Evolutionary conservation across 2,888 invertebrate genomes (phyloP).

Genomic region (Drosophila meridiana): DNA sequence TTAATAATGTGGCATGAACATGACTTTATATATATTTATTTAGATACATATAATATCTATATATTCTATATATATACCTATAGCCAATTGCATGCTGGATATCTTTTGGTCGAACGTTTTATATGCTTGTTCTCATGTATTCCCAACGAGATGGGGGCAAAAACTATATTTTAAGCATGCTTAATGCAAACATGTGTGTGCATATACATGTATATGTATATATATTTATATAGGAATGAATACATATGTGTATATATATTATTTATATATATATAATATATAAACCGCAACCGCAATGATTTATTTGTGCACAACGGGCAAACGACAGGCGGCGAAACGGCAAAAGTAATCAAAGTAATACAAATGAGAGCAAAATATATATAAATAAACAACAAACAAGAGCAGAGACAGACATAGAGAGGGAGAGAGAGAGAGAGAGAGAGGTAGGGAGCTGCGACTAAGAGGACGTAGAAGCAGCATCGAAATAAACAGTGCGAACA

Average conservation of each 20-base stretch:
- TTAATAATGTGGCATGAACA: background rate
- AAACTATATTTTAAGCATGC: slow-evolving; percentile 18
- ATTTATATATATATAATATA: slow-evolving; percentile 8
- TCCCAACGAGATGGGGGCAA: slow-evolving; percentile 35
- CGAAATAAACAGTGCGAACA: slow-evolving; percentile 13
- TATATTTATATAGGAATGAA: slow-evolving; percentile 2
- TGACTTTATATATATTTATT: background rate
- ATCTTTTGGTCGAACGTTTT: slow-evolving; percentile 11
- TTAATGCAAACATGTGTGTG: background rate
- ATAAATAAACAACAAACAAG: slow-evolving; percentile 67
- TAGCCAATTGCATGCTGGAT: slow-evolving; percentile 6
- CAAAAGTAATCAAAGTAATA: slow-evolving; percentile 77
- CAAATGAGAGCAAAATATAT: slow-evolving; percentile 71
- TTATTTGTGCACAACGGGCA: slow-evolving; percentile 60
- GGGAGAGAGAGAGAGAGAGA: background rate
- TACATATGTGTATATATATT: background rate
- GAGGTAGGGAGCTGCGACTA: background rate
- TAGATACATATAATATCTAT: background rate
- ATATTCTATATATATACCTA: background rate
- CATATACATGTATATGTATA: background rate
- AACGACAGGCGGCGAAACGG: slow-evolving; percentile 37
- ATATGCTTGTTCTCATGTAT: slow-evolving; percentile 20
- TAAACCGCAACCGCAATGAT: slow-evolving; percentile 64
- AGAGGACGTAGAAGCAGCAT: background rate
- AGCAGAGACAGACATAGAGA: background rate